These are phyloP conservation scores for Cassiopea xamachana DNA, from an alignment of 30 jellyfish, hydroid and myxozoan genomes.

Conservation along the genomic window DNA sequence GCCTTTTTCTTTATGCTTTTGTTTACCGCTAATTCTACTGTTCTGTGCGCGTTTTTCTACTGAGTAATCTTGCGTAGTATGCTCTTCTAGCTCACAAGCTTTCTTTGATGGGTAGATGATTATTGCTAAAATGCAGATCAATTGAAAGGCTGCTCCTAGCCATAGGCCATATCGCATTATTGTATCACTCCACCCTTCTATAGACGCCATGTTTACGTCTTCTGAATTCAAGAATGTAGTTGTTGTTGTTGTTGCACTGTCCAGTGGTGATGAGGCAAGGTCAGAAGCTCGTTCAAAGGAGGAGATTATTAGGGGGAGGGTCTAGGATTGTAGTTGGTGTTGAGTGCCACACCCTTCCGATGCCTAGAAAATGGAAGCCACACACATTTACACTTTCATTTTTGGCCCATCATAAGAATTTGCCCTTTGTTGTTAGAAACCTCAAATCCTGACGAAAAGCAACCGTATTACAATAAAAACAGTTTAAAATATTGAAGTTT, in stretches of 20 bases:
- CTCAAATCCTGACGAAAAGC: too few species aligned
- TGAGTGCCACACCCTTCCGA: too few species aligned
- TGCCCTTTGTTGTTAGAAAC: too few species aligned
- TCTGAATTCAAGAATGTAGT: neutral
- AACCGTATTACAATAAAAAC: too few species aligned
- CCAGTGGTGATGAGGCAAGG: neutral
- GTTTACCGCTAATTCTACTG: neutral
- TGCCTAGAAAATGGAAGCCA: too few species aligned
- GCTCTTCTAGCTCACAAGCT: conserved; percentile 45
- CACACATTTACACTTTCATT: too few species aligned
- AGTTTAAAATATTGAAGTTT: too few species aligned
- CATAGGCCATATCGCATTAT: conserved; percentile 81
- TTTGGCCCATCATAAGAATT: too few species aligned
- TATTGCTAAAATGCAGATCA: conserved; percentile 78
- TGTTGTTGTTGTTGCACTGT: neutral
- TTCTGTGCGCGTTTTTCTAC: neutral
- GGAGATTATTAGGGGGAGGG: too few species aligned
- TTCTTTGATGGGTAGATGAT: conserved; percentile 58
- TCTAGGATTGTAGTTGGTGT: too few species aligned
- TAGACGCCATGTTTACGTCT: conserved; percentile 39
- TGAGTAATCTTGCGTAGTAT: conserved; percentile 11
- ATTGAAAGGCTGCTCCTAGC: conserved; percentile 88
- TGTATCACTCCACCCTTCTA: conserved; percentile 47
- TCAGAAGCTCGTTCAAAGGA: too few species aligned
- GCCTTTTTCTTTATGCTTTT: conserved; percentile 21